Evolutionary conservation across 2,113 vertebrate species (phyloP).

Genomic region (Trichomycterus rosablanca): DNA sequence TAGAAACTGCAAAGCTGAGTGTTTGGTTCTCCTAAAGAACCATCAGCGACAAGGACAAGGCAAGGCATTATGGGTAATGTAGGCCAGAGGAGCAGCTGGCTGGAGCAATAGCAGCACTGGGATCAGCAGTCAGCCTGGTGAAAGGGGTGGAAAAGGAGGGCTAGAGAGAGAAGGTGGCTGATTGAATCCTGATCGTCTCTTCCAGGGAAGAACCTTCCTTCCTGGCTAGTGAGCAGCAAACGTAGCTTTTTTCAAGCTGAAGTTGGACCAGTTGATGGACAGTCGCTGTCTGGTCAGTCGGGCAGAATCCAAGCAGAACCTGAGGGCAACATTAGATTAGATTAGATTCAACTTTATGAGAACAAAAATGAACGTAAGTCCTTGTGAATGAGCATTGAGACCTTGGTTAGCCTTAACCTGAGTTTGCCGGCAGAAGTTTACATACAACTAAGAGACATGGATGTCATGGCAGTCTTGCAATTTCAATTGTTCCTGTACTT

Average conservation of each 20-base stretch:
- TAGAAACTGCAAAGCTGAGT: slow-evolving; percentile 68
- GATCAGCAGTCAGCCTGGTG: slow-evolving; percentile 44
- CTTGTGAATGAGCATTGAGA: no score
- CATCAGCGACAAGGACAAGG: slow-evolving; percentile 76
- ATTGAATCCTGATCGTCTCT: slow-evolving; percentile 67
- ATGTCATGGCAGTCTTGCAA: no score
- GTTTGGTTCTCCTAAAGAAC: slow-evolving; percentile 68
- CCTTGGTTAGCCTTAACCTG: no score
- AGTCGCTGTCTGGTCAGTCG: slow-evolving; percentile 93
- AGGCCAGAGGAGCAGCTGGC: slow-evolving; percentile 65
- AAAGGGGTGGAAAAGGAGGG: slow-evolving; percentile 37
- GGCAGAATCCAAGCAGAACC: slow-evolving; percentile 96
- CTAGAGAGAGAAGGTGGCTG: slow-evolving; percentile 57
- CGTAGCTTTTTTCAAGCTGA: slow-evolving; percentile 96
- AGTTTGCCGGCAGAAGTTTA: no score
- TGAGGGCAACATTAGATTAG: slow-evolving; percentile 50
- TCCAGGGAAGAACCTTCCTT: slow-evolving; percentile 18
- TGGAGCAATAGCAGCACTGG: slow-evolving; percentile 75
- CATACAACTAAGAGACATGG: no score
- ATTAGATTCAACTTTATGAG: no score
- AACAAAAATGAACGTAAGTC: no score
- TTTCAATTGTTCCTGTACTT: no score
- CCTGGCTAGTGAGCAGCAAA: slow-evolving; percentile 87
- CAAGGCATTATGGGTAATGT: slow-evolving; percentile 76
- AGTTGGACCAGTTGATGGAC: slow-evolving; percentile 99